Conservation (phyloP, 1,140 invertebrate genomes). For the Ericerus pela region DNA sequence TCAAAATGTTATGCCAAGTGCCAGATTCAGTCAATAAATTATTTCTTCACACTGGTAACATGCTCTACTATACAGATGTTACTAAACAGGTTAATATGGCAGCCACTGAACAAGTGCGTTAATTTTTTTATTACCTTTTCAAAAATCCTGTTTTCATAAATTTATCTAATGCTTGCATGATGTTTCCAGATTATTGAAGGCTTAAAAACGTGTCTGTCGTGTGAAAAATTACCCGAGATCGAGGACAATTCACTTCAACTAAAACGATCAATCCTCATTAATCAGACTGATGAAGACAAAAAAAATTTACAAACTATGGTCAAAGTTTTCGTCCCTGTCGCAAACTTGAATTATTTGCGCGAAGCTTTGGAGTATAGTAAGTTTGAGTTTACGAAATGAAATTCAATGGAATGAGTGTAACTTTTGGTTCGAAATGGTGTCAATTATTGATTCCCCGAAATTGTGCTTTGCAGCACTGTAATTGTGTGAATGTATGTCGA, state of each 20-base stretch:
- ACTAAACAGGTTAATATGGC: conserved; percentile 68
- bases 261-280: conserved; percentile 5
- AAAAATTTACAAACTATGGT: conserved; percentile 42
- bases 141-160: background rate
- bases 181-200: conserved; percentile 17
- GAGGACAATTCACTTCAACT: conserved; percentile 21
- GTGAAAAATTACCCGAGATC: conserved; percentile 34
- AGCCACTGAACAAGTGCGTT: conserved; percentile 61
- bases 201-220: conserved; percentile 9
- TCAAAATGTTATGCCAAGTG: conserved; percentile 18
- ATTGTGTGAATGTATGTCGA: too few species aligned
- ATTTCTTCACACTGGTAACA: conserved; percentile 68
- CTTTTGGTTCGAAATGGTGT: too few species aligned
- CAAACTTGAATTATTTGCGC: conserved; percentile 31
- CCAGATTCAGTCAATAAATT: conserved; percentile 23
- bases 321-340: conserved; percentile 39
- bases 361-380: conserved; percentile 37
- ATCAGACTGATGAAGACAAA: conserved; percentile 30
- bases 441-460: too few species aligned
- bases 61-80: conserved; percentile 61
- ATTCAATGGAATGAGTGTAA: conserved; percentile 7
- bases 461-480: too few species aligned
- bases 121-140: background rate
- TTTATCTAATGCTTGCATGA: background rate
- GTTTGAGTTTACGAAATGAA: conserved; percentile 1